Conservation (phyloP, 2,797 vertebrate species). For the Chloroceryle amazona region DNA sequence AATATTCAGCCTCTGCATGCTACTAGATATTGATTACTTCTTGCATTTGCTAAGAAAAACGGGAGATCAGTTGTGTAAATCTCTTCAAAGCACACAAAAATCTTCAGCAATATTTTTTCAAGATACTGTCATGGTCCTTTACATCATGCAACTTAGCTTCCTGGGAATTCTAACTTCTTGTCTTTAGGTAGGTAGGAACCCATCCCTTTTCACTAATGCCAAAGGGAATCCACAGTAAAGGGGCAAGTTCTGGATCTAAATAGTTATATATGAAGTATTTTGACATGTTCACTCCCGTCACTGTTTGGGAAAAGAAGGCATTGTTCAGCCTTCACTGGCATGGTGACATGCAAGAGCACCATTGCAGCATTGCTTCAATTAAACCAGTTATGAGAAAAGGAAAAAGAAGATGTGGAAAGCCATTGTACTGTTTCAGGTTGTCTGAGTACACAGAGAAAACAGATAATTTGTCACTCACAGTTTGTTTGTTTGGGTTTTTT, state of each 20-base stretch:
- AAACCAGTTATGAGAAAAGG: neutral
- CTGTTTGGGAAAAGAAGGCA: neutral
- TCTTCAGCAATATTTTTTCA: neutral
- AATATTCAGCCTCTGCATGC: neutral
- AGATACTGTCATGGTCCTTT: neutral
- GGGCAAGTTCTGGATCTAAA: neutral
- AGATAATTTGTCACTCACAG: neutral
- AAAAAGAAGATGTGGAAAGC: neutral
- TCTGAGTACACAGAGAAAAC: neutral
- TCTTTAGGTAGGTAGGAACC: neutral
- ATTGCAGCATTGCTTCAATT: neutral
- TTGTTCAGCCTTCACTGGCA: neutral
- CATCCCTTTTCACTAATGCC: neutral
- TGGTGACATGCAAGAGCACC: neutral
- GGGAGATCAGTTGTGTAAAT: neutral
- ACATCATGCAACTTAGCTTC: neutral
- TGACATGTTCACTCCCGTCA: neutral
- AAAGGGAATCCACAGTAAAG: neutral
- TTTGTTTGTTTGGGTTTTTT: no score
- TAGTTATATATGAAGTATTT: neutral
- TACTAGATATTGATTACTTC: neutral
- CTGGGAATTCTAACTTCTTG: neutral
- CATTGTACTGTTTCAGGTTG: neutral
- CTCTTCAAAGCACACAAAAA: neutral
- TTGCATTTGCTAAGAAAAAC: neutral